Conservation (phyloP, 2,797 vertebrate species). For the Chromobotia macracanthus region DNA sequence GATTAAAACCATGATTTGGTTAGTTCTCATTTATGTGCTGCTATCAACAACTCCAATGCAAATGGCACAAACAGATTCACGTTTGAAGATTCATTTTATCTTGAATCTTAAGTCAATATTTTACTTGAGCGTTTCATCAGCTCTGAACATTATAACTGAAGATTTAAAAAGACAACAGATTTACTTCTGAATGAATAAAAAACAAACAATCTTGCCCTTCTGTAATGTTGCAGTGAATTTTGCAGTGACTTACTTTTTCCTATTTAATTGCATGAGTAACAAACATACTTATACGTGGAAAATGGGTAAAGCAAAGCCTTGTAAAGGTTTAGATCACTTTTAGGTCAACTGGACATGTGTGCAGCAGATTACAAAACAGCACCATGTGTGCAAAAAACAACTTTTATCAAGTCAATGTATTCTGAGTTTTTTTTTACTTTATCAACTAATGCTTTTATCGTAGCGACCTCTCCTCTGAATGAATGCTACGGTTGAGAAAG, state of each 20-base stretch:
- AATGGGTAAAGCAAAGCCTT: not conserved
- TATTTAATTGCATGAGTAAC: not conserved
- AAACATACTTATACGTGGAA: slow-evolving; percentile 7
- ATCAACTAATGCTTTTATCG: slow-evolving; percentile 7
- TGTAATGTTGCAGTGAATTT: not conserved
- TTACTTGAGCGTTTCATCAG: not conserved
- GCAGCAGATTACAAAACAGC: not conserved
- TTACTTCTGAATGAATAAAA: not conserved
- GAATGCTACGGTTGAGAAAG: slow-evolving; percentile 21
- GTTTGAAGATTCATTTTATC: slow-evolving; percentile 14
- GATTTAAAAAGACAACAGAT: not conserved
- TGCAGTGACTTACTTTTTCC: not conserved
- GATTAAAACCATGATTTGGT: slow-evolving; percentile 5
- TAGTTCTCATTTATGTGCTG: slow-evolving; percentile 2
- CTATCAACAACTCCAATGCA: slow-evolving; percentile 9
- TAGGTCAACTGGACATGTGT: not conserved
- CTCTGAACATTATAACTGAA: not conserved
- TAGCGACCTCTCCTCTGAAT: slow-evolving; percentile 16
- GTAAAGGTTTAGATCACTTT: not conserved
- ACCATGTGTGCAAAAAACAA: not conserved
- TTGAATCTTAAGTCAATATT: slow-evolving; percentile 2
- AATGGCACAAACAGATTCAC: not conserved
- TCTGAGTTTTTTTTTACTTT: not conserved
- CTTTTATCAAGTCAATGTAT: not conserved
- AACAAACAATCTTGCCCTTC: not conserved